phyloP scores from a whole-genome alignment of 2,797 vertebrate genomes.

The Crocidura indochinensis region DNA sequence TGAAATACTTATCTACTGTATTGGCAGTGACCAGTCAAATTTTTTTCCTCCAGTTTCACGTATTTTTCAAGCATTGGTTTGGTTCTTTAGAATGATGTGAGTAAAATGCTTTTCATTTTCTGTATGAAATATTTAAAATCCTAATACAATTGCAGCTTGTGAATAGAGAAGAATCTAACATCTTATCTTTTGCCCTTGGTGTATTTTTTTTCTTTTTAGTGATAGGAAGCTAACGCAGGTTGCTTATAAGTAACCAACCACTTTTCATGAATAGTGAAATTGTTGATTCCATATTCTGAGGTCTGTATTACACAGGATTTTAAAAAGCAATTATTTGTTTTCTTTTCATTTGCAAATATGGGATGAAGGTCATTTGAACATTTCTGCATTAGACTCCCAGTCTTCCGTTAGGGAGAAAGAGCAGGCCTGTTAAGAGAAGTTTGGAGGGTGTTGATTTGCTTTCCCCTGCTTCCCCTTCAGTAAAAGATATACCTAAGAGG shows the following conservation, averaged over 20 bases:
- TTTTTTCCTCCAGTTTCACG: conserved; percentile 67
- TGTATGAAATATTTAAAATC: conserved; percentile 64
- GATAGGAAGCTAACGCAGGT: conserved; percentile 64
- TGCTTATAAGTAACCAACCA: conserved; percentile 74
- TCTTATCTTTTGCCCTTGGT: conserved; percentile 83
- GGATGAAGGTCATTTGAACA: conserved; percentile 97
- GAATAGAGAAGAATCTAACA: conserved; percentile 54
- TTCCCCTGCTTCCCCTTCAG: conserved; percentile 34
- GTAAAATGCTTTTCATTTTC: conserved; percentile 76
- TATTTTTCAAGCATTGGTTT: conserved; percentile 73
- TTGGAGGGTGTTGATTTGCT: conserved; percentile 69
- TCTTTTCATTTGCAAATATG: conserved; percentile 84
- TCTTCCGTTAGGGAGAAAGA: conserved; percentile 49
- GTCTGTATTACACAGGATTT: conserved; percentile 47
- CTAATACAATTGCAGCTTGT: conserved; percentile 62
- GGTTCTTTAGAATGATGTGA: conserved; percentile 70
- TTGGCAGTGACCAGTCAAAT: conserved; percentile 68
- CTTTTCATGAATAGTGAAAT: conserved; percentile 59
- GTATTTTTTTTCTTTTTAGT: not conserved
- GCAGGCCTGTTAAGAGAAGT: conserved; percentile 67
- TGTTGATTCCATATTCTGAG: conserved; percentile 33
- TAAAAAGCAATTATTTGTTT: conserved; percentile 81
- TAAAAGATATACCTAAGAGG: conserved; percentile 73
- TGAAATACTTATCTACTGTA: conserved; percentile 56
- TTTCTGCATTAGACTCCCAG: conserved; percentile 90